phyloP scores from a whole-genome alignment of 2,888 invertebrate genomes.

The Psylliodes chrysocephalus region DNA sequence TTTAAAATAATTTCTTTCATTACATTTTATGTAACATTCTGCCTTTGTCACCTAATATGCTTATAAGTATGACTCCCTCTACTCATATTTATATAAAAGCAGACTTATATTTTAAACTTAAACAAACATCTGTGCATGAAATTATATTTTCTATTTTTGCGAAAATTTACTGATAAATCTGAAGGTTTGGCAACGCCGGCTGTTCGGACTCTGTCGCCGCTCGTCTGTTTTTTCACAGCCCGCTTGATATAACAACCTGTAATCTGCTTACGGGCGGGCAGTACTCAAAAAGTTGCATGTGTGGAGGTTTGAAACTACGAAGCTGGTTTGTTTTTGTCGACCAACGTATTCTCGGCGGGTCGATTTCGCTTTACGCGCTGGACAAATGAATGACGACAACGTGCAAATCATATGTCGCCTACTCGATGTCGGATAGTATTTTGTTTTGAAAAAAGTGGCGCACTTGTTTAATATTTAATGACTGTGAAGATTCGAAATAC shows the following conservation, averaged over 20 bases:
- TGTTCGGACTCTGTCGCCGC: slow-evolving; percentile 23
- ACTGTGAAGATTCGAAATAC: slow-evolving; percentile 4
- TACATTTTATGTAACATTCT: neutral
- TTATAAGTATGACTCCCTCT: no score
- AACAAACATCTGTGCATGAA: no score
- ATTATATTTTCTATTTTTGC: no score
- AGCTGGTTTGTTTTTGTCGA: slow-evolving; percentile 9
- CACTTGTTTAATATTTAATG: slow-evolving; percentile 22
- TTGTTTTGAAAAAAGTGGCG: slow-evolving; percentile 33
- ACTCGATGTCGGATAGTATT: slow-evolving; percentile 46
- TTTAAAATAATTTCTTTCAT: neutral
- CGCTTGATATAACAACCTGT: slow-evolving; percentile 62
- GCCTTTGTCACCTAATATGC: no score
- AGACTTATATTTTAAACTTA: no score
- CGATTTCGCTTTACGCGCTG: slow-evolving; percentile 9
- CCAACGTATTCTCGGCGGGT: slow-evolving; percentile 14
- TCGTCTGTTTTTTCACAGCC: slow-evolving; percentile 59
- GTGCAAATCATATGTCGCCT: slow-evolving; percentile 47
- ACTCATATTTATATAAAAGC: no score
- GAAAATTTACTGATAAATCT: neutral
- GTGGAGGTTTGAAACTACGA: slow-evolving; percentile 14
- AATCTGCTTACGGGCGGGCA: slow-evolving; percentile 56
- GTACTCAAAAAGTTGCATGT: slow-evolving; percentile 41
- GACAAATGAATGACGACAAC: slow-evolving; percentile 48
- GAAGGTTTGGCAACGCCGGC: slow-evolving; percentile 49